Conservation (phyloP, 2,888 invertebrate genomes). For the Pandemis corylana region DNA sequence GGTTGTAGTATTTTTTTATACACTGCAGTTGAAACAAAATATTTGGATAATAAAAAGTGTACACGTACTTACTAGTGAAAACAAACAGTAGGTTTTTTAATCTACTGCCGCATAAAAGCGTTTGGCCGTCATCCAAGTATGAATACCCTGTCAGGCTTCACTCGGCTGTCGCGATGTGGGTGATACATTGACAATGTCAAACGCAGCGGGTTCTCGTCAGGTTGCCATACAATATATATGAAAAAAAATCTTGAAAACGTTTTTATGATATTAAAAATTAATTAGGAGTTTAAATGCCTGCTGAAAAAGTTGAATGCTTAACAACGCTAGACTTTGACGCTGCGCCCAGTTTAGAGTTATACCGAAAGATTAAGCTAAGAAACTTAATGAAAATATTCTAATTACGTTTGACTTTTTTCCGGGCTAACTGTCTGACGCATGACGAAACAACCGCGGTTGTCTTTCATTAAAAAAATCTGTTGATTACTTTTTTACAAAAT, state of each 20-base stretch:
- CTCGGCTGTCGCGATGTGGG: slow-evolving; percentile 35
- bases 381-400: too few species aligned
- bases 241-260: not conserved
- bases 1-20: too few species aligned
- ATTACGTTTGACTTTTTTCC: too few species aligned
- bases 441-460: too few species aligned
- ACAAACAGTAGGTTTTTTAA: slow-evolving; percentile 19
- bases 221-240: slow-evolving; percentile 18
- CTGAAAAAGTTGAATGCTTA: too few species aligned
- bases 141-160: slow-evolving; percentile 38
- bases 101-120: slow-evolving; percentile 21
- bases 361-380: too few species aligned
- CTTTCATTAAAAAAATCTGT: too few species aligned
- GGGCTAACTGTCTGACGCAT: too few species aligned
- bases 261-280: too few species aligned
- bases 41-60: not conserved
- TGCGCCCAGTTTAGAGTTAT: too few species aligned
- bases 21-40: not conserved
- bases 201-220: not conserved
- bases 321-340: too few species aligned
- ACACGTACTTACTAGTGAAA: not conserved
- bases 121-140: slow-evolving; percentile 34
- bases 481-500: not conserved
- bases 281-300: too few species aligned
- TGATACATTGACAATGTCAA: slow-evolving; percentile 35